These are phyloP conservation scores for Drosophila subquinaria DNA, from an alignment of 2,888 invertebrate genomes.

Conservation along the genomic window DNA sequence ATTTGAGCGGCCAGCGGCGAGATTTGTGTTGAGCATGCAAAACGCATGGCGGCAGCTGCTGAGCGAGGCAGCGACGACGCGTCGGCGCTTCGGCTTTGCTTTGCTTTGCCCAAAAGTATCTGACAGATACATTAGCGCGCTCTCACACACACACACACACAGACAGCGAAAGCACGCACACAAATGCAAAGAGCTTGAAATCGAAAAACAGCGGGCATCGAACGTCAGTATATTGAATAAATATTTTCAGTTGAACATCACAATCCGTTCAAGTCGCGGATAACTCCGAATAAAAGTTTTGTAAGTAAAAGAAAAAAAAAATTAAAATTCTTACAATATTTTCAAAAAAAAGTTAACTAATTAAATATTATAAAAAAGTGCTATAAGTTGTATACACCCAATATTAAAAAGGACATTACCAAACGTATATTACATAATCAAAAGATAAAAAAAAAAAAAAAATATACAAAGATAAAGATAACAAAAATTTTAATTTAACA, in stretches of 20 bases:
- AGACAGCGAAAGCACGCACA: slow-evolving; percentile 30
- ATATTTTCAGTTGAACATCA: slow-evolving; percentile 86
- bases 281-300: slow-evolving; percentile 86
- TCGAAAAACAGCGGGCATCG: slow-evolving; percentile 79
- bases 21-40: slow-evolving; percentile 73
- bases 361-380: slow-evolving; percentile 28
- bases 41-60: slow-evolving; percentile 40
- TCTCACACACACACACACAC: slow-evolving; percentile 39
- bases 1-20: slow-evolving; percentile 33
- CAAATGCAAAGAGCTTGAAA: slow-evolving; percentile 59
- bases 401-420: slow-evolving; percentile 33
- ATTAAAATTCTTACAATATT: slow-evolving; percentile 25
- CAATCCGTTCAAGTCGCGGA: slow-evolving; percentile 87
- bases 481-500: neutral
- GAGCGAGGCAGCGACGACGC: slow-evolving; percentile 22
- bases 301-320: slow-evolving; percentile 82
- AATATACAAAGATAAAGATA: slow-evolving; percentile 4
- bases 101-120: slow-evolving; percentile 59
- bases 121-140: slow-evolving; percentile 52
- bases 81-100: slow-evolving; percentile 24
- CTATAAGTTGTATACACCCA: slow-evolving; percentile 5
- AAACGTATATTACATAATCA: slow-evolving; percentile 56
- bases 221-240: slow-evolving; percentile 85
- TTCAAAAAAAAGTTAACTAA: slow-evolving; percentile 14
- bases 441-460: neutral